Evolutionary conservation across 2,888 invertebrate species (phyloP), one percentile per base, ranked within the genome.

Genomic region (Serripes groenlandicus): DNA sequence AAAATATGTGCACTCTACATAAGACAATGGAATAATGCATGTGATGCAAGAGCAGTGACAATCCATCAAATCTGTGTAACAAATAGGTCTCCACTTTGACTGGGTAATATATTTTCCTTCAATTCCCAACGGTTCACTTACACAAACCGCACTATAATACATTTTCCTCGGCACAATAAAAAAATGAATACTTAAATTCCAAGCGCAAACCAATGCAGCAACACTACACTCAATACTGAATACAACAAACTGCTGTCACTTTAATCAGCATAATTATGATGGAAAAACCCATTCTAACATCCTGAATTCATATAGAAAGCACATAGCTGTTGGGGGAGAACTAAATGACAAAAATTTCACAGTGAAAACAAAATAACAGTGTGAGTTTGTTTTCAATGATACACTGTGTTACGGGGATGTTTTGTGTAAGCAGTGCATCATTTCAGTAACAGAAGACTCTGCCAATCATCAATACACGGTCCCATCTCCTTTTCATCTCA

Each of bases 401-500:
- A 42, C 42, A 15, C 42, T 42, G 9, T 7, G 15, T 42, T 42
- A 7, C 42, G 15, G 7, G 15, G 42, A 21, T 49, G 49, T 49
- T 66, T 66, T 66, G 66, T 66, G 42, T 23, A 42, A 23, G 28
- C 42, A 66, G 56, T 71, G 71, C 56, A 71, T 56, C 23, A 35
- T 35, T 58, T 26, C 58, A 37, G 54, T 28, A 71, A 71, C 71
- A 71, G 71, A 71, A 71, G 34, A 56, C 35, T 42, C 35, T 71
- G 71, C 56, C 56, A 58, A 71, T 71, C 71, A 56, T 35, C 71
- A 71, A 71, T 71, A 71, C 56, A 71, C n/a, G n/a, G 54, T 58
- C 32, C 30, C 66, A 34, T 66, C 66, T 66, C 66, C 21, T 35
- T 35, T 66, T 66, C 66, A 66, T 66, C 66, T 66, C 49, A 42